Percentiles rank a stretch among this genome's conserved stretches.
These are phyloP conservation scores for Carettochelys insculpta DNA, from an alignment of 2,113 vertebrate species.

Conservation along the genomic window DNA sequence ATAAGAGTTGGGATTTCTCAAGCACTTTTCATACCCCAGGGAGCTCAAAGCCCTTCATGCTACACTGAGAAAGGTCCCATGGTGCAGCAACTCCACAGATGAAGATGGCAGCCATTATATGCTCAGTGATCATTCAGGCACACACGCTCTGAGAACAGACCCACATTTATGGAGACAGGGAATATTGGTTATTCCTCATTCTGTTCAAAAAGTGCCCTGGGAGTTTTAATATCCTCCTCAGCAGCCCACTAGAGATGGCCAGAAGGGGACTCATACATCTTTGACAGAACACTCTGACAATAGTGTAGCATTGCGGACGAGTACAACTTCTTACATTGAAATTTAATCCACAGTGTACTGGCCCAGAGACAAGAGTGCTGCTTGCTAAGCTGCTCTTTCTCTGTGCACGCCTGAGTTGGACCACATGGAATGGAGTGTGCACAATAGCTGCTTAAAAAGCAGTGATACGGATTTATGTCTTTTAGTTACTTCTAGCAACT, in stretches of 20 bases:
- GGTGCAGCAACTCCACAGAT: background rate
- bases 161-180: background rate
- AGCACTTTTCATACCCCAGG: constrained; percentile 37
- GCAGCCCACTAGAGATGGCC: constrained; percentile 40
- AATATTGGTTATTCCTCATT: constrained; percentile 24
- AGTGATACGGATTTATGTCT: background rate
- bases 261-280: constrained; percentile 39
- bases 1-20: constrained; percentile 34
- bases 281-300: constrained; percentile 48
- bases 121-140: constrained; percentile 19
- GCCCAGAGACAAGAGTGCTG: background rate
- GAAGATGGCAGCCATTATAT: constrained; percentile 32
- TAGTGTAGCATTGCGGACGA: background rate
- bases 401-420: background rate
- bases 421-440: background rate
- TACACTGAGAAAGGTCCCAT: constrained; percentile 46
- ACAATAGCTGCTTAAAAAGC: background rate
- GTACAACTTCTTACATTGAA: background rate
- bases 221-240: constrained; percentile 44
- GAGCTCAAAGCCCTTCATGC: constrained; percentile 61
- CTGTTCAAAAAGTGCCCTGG: background rate
- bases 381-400: background rate
- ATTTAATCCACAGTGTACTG: accelerated
- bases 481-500: background rate
- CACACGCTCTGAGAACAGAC: background rate